A percentile compares a stretch with the other conserved stretches of the same genome.
Evolutionary conservation across 2,113 vertebrate genomes (phyloP).

Genomic region (Ariopsis seemanni): DNA sequence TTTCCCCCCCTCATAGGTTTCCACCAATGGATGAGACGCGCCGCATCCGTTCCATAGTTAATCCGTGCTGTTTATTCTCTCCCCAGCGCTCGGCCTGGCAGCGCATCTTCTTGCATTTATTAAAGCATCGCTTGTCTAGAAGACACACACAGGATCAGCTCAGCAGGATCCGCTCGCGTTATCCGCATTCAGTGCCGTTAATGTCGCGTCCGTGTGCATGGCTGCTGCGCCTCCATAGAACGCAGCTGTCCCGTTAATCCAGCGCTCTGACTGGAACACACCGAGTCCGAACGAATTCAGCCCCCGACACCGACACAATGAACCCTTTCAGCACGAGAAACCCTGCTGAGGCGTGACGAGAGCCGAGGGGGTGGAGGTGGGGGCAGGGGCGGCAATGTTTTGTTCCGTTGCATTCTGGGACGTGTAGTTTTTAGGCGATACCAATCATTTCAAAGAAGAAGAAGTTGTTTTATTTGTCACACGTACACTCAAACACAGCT

Average conservation of each 20-base stretch:
- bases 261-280: conserved; percentile 31
- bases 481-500: no score
- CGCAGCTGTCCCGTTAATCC: conserved; percentile 45
- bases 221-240: conserved; percentile 33
- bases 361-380: conserved; percentile 40
- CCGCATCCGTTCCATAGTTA: conserved; percentile 45
- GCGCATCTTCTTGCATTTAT: conserved; percentile 23
- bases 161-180: neutral
- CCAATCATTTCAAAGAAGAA: no score
- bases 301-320: conserved; percentile 59
- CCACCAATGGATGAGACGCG: conserved; percentile 38
- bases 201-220: conserved; percentile 46
- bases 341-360: conserved; percentile 58
- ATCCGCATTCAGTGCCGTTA: conserved; percentile 25
- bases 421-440: conserved; percentile 25
- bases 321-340: conserved; percentile 54
- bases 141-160: neutral
- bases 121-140: conserved; percentile 33
- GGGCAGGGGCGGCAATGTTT: conserved; percentile 53
- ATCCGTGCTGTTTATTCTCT: conserved; percentile 28
- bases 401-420: conserved; percentile 55
- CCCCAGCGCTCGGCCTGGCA: conserved; percentile 41
- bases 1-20: neutral
- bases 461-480: no score
- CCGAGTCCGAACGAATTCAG: conserved; percentile 36